Evolutionary conservation across 1,140 invertebrate genomes (phyloP).

Genomic region (Fopius arisanus): DNA sequence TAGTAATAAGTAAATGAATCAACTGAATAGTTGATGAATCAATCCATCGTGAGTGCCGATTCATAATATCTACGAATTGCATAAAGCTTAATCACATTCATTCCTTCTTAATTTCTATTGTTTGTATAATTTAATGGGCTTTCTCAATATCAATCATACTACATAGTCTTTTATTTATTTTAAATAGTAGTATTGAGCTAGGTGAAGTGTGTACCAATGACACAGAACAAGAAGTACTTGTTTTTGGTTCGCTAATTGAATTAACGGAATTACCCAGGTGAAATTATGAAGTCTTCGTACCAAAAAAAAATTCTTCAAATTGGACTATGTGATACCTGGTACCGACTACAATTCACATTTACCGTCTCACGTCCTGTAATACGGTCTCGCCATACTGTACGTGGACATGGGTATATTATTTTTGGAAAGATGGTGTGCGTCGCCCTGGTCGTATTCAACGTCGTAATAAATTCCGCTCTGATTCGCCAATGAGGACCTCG

Average conservation of each 20-base stretch:
- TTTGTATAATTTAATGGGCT: not conserved
- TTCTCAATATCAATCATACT: not conserved
- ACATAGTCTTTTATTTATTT: conserved; percentile 27
- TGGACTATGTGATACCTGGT: not conserved
- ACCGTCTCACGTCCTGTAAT: conserved; percentile 57
- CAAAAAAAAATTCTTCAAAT: not conserved
- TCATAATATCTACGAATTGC: not conserved
- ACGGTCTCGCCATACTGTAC: conserved; percentile 66
- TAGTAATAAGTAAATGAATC: not conserved
- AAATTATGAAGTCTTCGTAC: too few species aligned
- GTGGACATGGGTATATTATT: conserved; percentile 76
- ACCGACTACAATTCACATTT: not conserved
- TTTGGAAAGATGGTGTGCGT: conserved; percentile 67
- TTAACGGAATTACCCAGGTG: too few species aligned
- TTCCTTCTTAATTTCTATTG: not conserved
- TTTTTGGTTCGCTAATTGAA: not conserved
- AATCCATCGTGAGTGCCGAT: not conserved
- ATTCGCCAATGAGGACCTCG: conserved; percentile 77
- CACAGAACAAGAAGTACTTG: not conserved
- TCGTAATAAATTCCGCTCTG: conserved; percentile 89
- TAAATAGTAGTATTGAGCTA: conserved; percentile 33
- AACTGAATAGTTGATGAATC: not conserved
- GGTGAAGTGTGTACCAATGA: conserved; percentile 10
- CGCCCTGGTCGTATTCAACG: conserved; percentile 81
- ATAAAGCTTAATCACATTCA: conserved; percentile 1